phyloP scores from a whole-genome alignment of 2,888 invertebrate species.

The Stenotaenia linearis region DNA sequence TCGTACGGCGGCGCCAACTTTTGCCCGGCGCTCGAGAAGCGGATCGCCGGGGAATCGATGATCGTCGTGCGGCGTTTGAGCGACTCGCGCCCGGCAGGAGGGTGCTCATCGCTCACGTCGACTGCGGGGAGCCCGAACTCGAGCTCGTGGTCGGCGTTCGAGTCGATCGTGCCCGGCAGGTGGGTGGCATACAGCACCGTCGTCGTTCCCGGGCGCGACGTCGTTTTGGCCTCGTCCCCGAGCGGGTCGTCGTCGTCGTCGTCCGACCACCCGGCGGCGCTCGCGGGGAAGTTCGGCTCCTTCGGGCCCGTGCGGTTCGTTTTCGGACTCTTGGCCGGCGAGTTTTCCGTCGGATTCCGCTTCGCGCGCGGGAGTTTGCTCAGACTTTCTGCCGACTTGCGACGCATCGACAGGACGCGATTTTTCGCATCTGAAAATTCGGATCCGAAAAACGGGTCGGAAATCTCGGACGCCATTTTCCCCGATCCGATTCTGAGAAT shows the following conservation, averaged over 20 bases:
- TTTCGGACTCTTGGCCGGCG: background rate
- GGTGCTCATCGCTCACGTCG: background rate
- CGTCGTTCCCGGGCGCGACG: background rate
- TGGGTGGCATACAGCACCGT: background rate
- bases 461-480: too few relatives aligned
- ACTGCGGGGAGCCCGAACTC: constrained; percentile 20
- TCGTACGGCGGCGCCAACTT: constrained; percentile 6
- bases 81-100: too few relatives aligned
- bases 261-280: background rate
- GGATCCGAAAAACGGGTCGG: too few relatives aligned
- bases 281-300: background rate
- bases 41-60: background rate
- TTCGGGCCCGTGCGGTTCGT: too few relatives aligned
- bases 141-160: background rate
- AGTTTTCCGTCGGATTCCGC: too few relatives aligned
- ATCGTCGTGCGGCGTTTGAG: background rate
- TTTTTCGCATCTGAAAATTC: too few relatives aligned
- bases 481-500: too few relatives aligned
- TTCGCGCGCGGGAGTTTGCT: background rate
- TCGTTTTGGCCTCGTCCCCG: background rate
- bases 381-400: too few relatives aligned
- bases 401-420: too few relatives aligned
- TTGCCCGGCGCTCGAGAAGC: background rate
- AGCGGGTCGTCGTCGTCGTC: constrained; percentile 26
- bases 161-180: background rate